phyloP scores from a whole-genome alignment of 2,797 vertebrate species.

The Gallinago stenura region DNA sequence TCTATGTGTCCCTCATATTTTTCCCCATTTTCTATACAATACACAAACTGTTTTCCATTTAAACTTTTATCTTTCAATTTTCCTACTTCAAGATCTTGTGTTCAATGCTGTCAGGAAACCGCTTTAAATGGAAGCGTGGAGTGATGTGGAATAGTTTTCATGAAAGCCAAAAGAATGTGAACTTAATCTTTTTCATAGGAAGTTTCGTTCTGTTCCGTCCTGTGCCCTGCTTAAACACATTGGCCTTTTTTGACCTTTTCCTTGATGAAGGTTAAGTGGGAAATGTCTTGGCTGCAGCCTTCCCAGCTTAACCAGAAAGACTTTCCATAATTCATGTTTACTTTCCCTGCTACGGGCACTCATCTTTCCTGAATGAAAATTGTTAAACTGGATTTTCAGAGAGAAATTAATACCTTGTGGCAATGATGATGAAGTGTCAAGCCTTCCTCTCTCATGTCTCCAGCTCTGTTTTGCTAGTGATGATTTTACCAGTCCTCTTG shows the following conservation, averaged over 20 bases:
- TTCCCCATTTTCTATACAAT: not conserved
- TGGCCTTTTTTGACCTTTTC: slow-evolving; percentile 49
- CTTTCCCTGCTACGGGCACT: not conserved
- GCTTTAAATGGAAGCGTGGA: slow-evolving; percentile 13
- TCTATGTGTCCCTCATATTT: not conserved
- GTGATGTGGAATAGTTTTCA: slow-evolving; percentile 14
- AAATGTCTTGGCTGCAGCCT: not conserved
- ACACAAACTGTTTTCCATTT: not conserved
- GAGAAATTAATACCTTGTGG: not conserved
- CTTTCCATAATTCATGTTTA: slow-evolving; percentile 7
- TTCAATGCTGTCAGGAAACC: not conserved
- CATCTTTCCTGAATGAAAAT: not conserved
- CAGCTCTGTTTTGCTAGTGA: not conserved
- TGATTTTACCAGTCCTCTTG: not conserved
- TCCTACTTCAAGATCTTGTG: not conserved
- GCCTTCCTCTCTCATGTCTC: not conserved
- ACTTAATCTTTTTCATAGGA: slow-evolving; percentile 30
- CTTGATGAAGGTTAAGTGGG: slow-evolving; percentile 29
- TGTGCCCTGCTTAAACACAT: slow-evolving; percentile 12
- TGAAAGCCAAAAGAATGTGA: slow-evolving; percentile 13
- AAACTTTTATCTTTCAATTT: not conserved
- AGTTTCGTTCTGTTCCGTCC: not conserved
- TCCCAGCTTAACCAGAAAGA: slow-evolving; percentile 26
- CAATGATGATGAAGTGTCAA: not conserved
- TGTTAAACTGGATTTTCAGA: not conserved